phyloP scores from a whole-genome alignment of 2,797 vertebrate genomes.

The Leuciscus waleckii region DNA sequence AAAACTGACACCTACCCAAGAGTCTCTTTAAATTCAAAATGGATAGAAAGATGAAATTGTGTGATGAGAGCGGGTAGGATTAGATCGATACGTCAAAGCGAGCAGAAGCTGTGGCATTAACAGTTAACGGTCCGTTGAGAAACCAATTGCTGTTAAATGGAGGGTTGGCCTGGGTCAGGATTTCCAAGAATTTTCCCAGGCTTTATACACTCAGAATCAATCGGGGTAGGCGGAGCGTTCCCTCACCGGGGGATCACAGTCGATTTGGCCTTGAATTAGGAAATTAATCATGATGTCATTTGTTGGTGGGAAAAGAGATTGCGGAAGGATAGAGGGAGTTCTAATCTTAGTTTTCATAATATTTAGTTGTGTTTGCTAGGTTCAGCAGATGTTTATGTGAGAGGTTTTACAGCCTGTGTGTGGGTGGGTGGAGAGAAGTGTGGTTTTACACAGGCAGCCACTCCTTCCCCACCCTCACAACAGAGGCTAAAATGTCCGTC shows the following conservation, averaged over 20 bases:
- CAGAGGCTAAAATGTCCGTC: background rate
- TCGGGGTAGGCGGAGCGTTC: constrained; percentile 7
- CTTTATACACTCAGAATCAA: constrained; percentile 37
- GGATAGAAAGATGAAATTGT: constrained; percentile 12
- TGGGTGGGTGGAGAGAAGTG: constrained; percentile 37
- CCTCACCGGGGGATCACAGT: background rate
- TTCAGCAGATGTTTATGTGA: constrained; percentile 27
- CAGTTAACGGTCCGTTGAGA: constrained; percentile 38
- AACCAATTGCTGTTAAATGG: constrained; percentile 53
- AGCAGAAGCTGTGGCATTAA: constrained; percentile 43
- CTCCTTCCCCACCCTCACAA: constrained; percentile 22
- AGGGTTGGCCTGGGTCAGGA: constrained; percentile 34
- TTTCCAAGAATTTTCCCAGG: constrained; percentile 44
- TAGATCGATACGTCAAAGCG: constrained; percentile 36
- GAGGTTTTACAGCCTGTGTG: background rate
- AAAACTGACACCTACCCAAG: background rate
- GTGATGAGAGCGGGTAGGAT: background rate
- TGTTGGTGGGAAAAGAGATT: constrained; percentile 16
- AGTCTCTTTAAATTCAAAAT: background rate
- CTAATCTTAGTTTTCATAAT: constrained; percentile 42
- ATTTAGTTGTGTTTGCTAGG: constrained; percentile 33
- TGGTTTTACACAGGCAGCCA: constrained; percentile 37
- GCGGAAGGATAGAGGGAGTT: background rate
- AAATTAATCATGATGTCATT: constrained; percentile 16
- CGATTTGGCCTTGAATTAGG: constrained; percentile 31